Base-by-base conservation (phyloP, 2,888 invertebrate genomes). In the Apamea anceps region DNA sequence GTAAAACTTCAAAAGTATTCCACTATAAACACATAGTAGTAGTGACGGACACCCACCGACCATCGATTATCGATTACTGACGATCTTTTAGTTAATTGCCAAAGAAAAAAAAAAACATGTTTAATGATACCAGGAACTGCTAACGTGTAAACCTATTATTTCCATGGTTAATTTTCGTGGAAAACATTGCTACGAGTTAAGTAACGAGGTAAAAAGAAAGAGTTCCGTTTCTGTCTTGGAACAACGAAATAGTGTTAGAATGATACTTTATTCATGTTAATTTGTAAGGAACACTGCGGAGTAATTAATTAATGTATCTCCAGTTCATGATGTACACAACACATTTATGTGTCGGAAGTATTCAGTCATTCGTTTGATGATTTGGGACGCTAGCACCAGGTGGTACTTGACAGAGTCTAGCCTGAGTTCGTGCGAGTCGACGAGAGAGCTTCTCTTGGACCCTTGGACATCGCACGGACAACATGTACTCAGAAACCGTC, bases 31-130 rank as follows among this genome's bases (percentile, higher is more conserved):
- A 57, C 45, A 18, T 32, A 32, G 5, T n/a, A n/a, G 42, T 68
- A 62, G 54, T 72, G 13, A 70, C 13, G 32, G 21, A 18, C 51
- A 37, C 42, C 37, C 2, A 51, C 25, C 3, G 48, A 1, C 21
- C 45, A 87, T 87, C 81, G 79, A 86, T 87, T 79, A 68, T 84
- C 81, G 81, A 86, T 85, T 84, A 87, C 42, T 18, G 18, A 67
- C 81, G 32, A 81, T 86, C 48, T 77, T 75, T 81, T 75, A 84
- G 74, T 75, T 84, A 86, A 87, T 81, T 76, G 68, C 70, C 12
- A 70, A 75, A 60, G 68, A 65, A 87, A 86, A 68, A 87, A 87
- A 86, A 60, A 70, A 73, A 62, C 66, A 57, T 48, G 86, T 67
- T 79, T 77, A 77, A 84, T 84, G 57, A 72, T 84, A 77, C 85